Conservation (phyloP, 2,797 vertebrate genomes). For the Bucorvus abyssinicus region DNA sequence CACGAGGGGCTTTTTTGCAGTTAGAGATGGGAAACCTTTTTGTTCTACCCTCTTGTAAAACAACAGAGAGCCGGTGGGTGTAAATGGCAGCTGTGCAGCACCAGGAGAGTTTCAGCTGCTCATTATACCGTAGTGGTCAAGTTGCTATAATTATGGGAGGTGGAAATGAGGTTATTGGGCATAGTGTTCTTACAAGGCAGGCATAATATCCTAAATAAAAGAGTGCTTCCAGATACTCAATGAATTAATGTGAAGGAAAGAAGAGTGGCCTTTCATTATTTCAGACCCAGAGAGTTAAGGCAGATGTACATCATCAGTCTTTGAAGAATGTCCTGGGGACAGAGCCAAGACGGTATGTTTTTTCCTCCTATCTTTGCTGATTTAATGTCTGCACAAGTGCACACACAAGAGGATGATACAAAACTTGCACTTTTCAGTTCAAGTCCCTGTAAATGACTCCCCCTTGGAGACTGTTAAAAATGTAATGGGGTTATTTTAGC, state of each 20-base stretch:
- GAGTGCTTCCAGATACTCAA: background rate
- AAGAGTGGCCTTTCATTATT: slow-evolving; percentile 26
- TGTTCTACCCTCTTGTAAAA: fast-evolving
- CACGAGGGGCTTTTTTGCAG: background rate
- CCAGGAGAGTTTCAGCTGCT: background rate
- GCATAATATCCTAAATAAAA: background rate
- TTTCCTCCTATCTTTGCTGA: slow-evolving; percentile 2
- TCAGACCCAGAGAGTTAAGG: slow-evolving; percentile 17
- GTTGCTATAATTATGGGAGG: background rate
- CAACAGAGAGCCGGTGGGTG: background rate
- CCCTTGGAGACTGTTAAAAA: background rate
- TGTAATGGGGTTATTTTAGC: slow-evolving; percentile 31
- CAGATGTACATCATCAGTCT: slow-evolving; percentile 38
- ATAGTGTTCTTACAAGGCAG: background rate
- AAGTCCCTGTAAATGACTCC: slow-evolving; percentile 27
- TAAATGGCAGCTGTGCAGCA: background rate
- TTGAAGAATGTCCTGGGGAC: slow-evolving; percentile 49
- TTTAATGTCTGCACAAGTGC: slow-evolving; percentile 32
- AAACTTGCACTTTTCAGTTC: slow-evolving; percentile 32
- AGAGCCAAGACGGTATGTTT: slow-evolving; percentile 24
- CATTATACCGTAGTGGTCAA: background rate
- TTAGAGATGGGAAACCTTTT: background rate
- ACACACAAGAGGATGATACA: background rate
- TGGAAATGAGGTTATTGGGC: background rate
- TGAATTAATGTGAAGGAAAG: slow-evolving; percentile 27